phyloP scores from a whole-genome alignment of 2,888 invertebrate genomes.

The Ephialtes manifestator region DNA sequence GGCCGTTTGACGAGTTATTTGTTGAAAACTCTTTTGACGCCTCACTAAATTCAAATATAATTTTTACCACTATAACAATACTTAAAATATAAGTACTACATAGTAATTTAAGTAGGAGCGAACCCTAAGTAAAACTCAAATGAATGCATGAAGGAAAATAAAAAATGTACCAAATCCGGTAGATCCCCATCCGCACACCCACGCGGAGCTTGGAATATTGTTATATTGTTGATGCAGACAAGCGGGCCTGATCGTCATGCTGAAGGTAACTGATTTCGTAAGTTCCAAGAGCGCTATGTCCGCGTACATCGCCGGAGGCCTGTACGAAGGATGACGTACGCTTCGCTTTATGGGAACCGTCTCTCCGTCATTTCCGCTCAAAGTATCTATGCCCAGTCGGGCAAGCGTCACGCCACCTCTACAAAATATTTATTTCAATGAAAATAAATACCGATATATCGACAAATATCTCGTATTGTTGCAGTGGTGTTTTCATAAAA shows the following conservation, averaged over 20 bases:
- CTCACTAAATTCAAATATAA: too few species aligned
- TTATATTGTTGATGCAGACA: slow-evolving; percentile 83
- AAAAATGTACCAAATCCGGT: slow-evolving; percentile 75
- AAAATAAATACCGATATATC: background rate
- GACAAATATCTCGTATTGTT: background rate
- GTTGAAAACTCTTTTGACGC: too few species aligned
- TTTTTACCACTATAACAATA: too few species aligned
- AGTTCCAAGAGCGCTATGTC: slow-evolving; percentile 90
- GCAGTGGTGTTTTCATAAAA: background rate
- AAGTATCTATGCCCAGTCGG: slow-evolving; percentile 69
- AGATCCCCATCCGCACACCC: slow-evolving; percentile 85
- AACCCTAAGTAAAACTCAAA: too few species aligned
- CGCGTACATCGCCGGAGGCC: slow-evolving; percentile 87
- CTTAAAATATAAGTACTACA: too few species aligned
- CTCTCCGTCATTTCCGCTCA: slow-evolving; percentile 67
- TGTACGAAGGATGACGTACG: slow-evolving; percentile 71
- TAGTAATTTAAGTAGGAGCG: too few species aligned
- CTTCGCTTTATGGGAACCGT: slow-evolving; percentile 51
- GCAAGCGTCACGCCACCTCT: slow-evolving; percentile 68
- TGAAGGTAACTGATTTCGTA: slow-evolving; percentile 77
- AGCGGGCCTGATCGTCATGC: slow-evolving; percentile 84
- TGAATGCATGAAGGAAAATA: background rate
- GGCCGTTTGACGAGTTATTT: too few species aligned
- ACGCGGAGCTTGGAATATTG: slow-evolving; percentile 69
- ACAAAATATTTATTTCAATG: slow-evolving; percentile 19